These are phyloP conservation scores for Hoplostethus mediterraneus DNA, from an alignment of 2,797 vertebrate genomes.

Conservation along the genomic window DNA sequence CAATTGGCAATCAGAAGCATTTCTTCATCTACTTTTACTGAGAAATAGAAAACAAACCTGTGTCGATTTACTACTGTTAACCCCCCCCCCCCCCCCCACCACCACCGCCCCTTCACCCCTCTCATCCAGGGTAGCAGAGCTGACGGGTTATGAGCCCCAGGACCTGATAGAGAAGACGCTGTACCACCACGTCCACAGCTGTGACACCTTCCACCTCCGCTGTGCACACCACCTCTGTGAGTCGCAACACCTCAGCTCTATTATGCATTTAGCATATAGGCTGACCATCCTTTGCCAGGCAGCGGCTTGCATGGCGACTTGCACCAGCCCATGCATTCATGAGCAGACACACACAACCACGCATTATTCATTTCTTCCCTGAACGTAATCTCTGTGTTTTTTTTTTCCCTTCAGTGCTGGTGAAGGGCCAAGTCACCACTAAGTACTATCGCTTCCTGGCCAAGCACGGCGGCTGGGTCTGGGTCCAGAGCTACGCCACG, in stretches of 20 bases:
- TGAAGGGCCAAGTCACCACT: constrained; percentile 99
- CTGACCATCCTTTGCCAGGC: constrained; percentile 40
- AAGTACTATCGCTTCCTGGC: constrained; percentile 98
- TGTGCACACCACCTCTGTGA: constrained; percentile 98
- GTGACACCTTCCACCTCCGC: constrained; percentile 98
- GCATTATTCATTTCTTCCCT: constrained; percentile 5
- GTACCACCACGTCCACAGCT: constrained; percentile 98
- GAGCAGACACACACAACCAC: constrained; percentile 22
- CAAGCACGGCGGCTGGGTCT: constrained; percentile 98
- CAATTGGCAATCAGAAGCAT: background rate
- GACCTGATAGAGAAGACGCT: constrained; percentile 99
- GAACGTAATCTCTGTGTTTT: constrained; percentile 37
- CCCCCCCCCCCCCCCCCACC: background rate
- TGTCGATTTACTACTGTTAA: constrained; percentile 24
- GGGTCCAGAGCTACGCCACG: constrained; percentile 99
- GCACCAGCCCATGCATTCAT: constrained; percentile 18
- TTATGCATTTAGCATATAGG: constrained; percentile 33
- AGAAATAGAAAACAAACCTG: background rate
- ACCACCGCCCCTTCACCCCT: constrained; percentile 28
- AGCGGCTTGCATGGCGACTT: constrained; percentile 36
- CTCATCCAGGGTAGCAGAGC: constrained; percentile 91
- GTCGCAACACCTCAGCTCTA: constrained; percentile 64
- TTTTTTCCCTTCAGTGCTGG: constrained; percentile 88
- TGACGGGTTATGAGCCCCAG: constrained; percentile 99
- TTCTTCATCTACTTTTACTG: background rate